Evolutionary conservation across 2,797 vertebrate genomes (phyloP), one percentile per base, ranked within the genome.

Genomic region (Syngnathus rostellatus): DNA sequence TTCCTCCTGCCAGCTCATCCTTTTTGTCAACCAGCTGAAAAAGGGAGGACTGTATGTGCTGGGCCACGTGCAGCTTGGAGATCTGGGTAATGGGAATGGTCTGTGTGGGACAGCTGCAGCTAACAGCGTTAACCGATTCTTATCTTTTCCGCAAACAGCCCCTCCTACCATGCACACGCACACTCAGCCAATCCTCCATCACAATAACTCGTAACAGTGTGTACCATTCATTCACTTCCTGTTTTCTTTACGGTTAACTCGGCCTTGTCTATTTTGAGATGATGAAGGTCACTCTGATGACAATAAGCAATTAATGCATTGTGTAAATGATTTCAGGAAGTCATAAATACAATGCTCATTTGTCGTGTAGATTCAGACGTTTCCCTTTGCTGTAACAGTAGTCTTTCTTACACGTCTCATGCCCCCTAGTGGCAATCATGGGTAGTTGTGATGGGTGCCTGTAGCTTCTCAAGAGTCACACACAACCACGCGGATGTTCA

Each of bases 11-110:
- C 95, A 94, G 77, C 93, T 99, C 79, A 95, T 99, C 14, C 89
- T 93, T 73, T 93, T 99, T 5, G 91, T 97, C 77, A 99, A 99
- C 58, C 95, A 99, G 88, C 89, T 99, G 72, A 99, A 99, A 90
- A 99, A 99, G 75, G 97, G 97, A 0, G 97, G 97, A 10, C 92
- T 99, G 54, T 98, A 90, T 0, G 93, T 99, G 62, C 76, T 99
- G 80, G 97, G 97, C 68, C 97, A 99, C 0, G 94, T 99, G 12
- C 94, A 95, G 77, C 89, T 99, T 66, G 94, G 95, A 65, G 94
- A 98, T 83, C 89, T 99, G 67, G 97, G 97, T 99, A 89, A 86
- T 75, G 17, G 19, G 19, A 57, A 50, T 64, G 63, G 64, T 73
- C 41, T 74, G 63, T 21, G 50, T 6, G 11, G 67, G 63, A 69